Base-by-base conservation (phyloP, 2,113 vertebrate genomes). In the Nannobrachium achirus region DNA sequence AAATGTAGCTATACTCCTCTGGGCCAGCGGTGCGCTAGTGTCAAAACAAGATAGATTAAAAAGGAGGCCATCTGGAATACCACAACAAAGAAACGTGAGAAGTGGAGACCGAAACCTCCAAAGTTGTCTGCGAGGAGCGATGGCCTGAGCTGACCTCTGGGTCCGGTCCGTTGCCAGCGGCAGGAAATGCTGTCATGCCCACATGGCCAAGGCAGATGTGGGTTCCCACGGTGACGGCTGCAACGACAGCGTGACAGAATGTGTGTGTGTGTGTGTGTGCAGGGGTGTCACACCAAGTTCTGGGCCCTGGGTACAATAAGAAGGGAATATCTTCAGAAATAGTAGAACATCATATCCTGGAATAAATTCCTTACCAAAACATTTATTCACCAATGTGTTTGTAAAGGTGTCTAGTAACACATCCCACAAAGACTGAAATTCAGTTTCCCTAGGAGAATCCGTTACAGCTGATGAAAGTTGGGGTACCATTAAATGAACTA, bases 151-250 rank as follows among this genome's bases (percentile, higher is more conserved):
- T 49, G 55, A 63, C 63, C 71, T 16, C 38, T 50, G 45, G 16
- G 63, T 25, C 62, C 46, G 16, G 63, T 25, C 62, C 46, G 3
- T 9, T 33, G 16, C 25, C 63, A 73, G 57, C 66, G 64, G 75
- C 55, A 80, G 57, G 56, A 75, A 67, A 80, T 50, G 50, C 19
- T 44, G 51, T 51, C 63, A 62, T 41, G 16, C 33, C 40, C 45
- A 52, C 16, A 44, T 9, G 40, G 51, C 11, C 10, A 50, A 63
- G 51, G 13, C 18, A 62, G 51, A 20, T 8, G 41, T 11, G 8
- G 41, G 49, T 67, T 71, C 61, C 65, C 73, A 70, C 58, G 14
- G 20, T 38, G 52, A 55, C 49, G 19, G 45, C 56, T 16, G 38
- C 6, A 13, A 67, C 38, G 49, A 51, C 66, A 58, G 61, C 33